Base-by-base conservation (phyloP, 1,140 invertebrate species). In the Notospermus geniculatus region DNA sequence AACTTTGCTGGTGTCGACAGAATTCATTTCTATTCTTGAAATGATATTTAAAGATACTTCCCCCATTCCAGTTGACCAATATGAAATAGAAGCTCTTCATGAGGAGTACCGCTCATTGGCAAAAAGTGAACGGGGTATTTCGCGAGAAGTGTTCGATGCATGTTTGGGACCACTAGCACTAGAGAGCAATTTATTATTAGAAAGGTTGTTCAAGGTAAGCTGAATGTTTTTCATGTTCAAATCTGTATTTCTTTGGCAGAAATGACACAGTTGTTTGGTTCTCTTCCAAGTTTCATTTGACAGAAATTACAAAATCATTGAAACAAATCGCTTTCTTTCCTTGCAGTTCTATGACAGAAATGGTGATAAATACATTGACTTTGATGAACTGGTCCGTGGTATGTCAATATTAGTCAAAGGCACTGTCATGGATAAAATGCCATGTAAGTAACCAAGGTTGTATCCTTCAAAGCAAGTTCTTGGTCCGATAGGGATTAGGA, bases 341-440 rank as follows among this genome's bases (percentile, higher is more conserved):
- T 50, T 50, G 4, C 46, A 50, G 46, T 50, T 50, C n/a, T 50
- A 50, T 50, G 46, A 50, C 46, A 5, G 46, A 50, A 50, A 50
- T 27, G 25, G 25, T 50, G 46, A 50, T n/a, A 50, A 27, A 50
- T 50, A 23, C 25, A 50, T 50, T 27, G 46, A 50, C 25, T 50
- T 50, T 50, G 46, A 50, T 19, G 46, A 50, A 50, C n/a, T 50
- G n/a, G 46, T n/a, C n/a, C n/a, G 25, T 4, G 46, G 46, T 23
- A 19, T 50, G 46, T 50, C 46, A 50, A 50, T 50, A 19, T n/a
- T 50, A n/a, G n/a, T 19, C 25, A 50, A 50, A 50, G 46, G 46
- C 9, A 50, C 46, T 5, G 25, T 50, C n/a, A 19, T 23, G 25
- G 46, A 50, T 27, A 50, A 50, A 50, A 19, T 50, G 25, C 46